These are phyloP conservation scores for Patiria pectinifera DNA, from an alignment of 53 echinoderm and acorn worm species.

Conservation along the genomic window DNA sequence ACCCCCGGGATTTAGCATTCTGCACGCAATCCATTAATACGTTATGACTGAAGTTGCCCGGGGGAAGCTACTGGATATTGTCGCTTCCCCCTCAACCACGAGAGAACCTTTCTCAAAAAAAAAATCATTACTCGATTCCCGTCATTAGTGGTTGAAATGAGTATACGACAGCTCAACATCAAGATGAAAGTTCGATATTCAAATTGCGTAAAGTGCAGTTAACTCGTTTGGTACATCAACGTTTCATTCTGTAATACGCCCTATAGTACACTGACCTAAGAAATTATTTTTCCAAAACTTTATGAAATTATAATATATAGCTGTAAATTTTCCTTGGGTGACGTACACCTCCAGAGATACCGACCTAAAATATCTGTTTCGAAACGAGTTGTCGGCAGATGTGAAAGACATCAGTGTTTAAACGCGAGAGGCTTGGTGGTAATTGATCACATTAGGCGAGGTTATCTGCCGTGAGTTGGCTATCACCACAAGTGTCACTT, in stretches of 20 bases:
- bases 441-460: conserved; percentile 16
- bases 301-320: neutral
- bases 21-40: conserved; percentile 56
- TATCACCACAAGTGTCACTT: neutral
- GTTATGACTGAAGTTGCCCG: conserved; percentile 46
- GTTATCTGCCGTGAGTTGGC: conserved; percentile 19
- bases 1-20: conserved; percentile 46
- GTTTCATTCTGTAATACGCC: too few relatives aligned
- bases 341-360: neutral
- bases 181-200: too few relatives aligned
- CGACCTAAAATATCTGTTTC: neutral
- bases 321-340: neutral
- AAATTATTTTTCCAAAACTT: neutral
- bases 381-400: neutral
- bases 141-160: too few relatives aligned
- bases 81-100: neutral
- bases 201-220: too few relatives aligned
- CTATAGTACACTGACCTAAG: neutral
- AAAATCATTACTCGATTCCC: too few relatives aligned
- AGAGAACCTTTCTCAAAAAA: neutral
- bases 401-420: neutral
- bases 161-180: too few relatives aligned
- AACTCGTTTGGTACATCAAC: too few relatives aligned
- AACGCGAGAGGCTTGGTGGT: neutral
- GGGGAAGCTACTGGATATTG: conserved; percentile 22